Percentiles rank a stretch among this genome's conserved stretches.
These are phyloP conservation scores for Oppia nitens DNA, from an alignment of 1,140 invertebrate species.

Conservation along the genomic window DNA sequence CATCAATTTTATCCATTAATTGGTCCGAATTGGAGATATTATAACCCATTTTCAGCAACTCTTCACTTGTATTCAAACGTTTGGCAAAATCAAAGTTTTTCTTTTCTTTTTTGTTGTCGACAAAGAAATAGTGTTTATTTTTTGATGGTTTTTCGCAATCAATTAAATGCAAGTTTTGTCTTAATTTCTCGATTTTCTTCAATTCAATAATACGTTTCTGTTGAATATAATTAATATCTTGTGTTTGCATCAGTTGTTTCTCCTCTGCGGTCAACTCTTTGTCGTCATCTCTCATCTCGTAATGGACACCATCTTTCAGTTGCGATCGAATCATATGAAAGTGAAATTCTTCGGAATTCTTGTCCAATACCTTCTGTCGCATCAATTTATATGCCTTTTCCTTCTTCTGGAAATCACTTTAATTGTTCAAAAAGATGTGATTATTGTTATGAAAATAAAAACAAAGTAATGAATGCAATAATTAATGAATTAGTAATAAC, in stretches of 20 bases:
- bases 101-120: slow-evolving; percentile 45
- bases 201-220: slow-evolving; percentile 67
- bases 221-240: slow-evolving; percentile 75
- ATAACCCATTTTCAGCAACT: slow-evolving; percentile 45
- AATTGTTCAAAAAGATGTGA: slow-evolving; percentile 16
- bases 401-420: slow-evolving; percentile 59
- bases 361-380: slow-evolving; percentile 63
- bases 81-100: slow-evolving; percentile 52
- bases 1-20: slow-evolving; percentile 34
- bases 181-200: slow-evolving; percentile 70
- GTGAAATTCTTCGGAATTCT: slow-evolving; percentile 96
- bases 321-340: slow-evolving; percentile 93
- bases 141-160: slow-evolving; percentile 43
- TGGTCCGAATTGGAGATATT: slow-evolving; percentile 46
- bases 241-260: slow-evolving; percentile 67
- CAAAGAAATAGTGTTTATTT: slow-evolving; percentile 67
- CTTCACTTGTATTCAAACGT: slow-evolving; percentile 51
- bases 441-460: slow-evolving; percentile 14
- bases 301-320: slow-evolving; percentile 41
- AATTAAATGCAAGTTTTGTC: slow-evolving; percentile 61
- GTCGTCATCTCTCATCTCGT: slow-evolving; percentile 40
- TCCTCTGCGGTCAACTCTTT: slow-evolving; percentile 35
- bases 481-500: neutral
- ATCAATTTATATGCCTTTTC: slow-evolving; percentile 62
- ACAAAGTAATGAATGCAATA: neutral